phyloP scores from a whole-genome alignment of 2,797 vertebrate species.

The Anguilla pacifica region DNA sequence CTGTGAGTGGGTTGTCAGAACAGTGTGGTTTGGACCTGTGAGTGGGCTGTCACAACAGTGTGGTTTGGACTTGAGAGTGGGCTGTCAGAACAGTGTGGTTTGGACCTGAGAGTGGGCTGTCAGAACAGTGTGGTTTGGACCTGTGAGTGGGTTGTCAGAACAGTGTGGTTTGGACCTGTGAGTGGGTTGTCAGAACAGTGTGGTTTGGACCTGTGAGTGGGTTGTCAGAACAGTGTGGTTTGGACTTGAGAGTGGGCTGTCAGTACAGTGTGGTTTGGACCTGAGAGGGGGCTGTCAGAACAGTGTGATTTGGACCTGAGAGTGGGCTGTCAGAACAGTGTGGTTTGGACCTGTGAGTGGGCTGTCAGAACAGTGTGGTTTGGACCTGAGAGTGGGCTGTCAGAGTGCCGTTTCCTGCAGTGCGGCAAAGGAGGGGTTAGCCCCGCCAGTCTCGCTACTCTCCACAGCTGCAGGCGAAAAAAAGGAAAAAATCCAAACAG shows the following conservation, averaged over 20 bases:
- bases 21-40: not conserved
- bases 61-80: not conserved
- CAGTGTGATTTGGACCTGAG: not conserved
- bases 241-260: not conserved
- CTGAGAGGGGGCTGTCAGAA: not conserved
- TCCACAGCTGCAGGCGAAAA: conserved; percentile 83
- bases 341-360: not conserved
- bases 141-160: not conserved
- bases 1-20: not conserved
- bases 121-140: not conserved
- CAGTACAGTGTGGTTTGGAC: not conserved
- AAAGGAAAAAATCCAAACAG: conserved; percentile 82
- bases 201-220: not conserved
- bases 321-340: not conserved
- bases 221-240: not conserved
- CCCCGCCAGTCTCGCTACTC: conserved; percentile 64
- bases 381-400: not conserved
- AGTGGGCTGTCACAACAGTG: not conserved
- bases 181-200: not conserved
- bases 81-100: not conserved
- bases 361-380: not conserved
- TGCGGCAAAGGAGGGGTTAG: conserved; percentile 43
- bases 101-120: not conserved
- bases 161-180: not conserved
- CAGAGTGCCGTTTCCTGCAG: conserved; percentile 7